Base-by-base conservation (phyloP, 1,140 invertebrate genomes). In the Nylanderia fulva region DNA sequence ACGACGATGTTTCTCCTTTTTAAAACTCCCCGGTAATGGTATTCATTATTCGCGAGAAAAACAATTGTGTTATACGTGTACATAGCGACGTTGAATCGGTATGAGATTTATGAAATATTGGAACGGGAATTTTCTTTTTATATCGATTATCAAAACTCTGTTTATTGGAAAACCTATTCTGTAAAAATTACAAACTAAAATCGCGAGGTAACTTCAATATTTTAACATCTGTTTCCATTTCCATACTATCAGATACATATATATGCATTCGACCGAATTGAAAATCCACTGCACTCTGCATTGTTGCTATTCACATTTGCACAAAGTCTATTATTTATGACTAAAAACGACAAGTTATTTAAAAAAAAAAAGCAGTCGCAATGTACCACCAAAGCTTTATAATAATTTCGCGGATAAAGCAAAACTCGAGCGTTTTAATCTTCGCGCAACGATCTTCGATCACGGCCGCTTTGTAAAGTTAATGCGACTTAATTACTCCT, bases 401-500 rank as follows among this genome's bases (percentile, higher is more conserved):
- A 33, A 71, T 82, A 33, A 71, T 82, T 69, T 72, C 27, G 29
- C 66, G 11, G 33, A 18, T 36, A 7, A 64, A 80, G 69, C 21
- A 42, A 72, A 45, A 80, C 42, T 39, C 64, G 11, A 42, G 24
- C 52, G 39, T 82, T 60, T 63, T 82, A 82, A 58, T 82, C 66
- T 72, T 58, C 52, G 77, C 36, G 52, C 45, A 58, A 72, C 66
- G 66, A 82, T 72, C 52, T 72, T 82, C 77, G 77, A 82, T 82
- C 77, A 60, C 71, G 77, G 58, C 18, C 18, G 21, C 52, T 71
- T 71, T 58, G 64, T 71, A 58, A 39, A 72, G 77, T 82, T 82
- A 82, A 82, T 82, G 52, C 66, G 52, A 54, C 66, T 82, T 82
- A 82, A 82, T 82, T 82, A 82, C 77, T 36, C 24, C 27, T 58